Conservation (phyloP, 2,888 invertebrate species). For the Serripes groenlandicus region DNA sequence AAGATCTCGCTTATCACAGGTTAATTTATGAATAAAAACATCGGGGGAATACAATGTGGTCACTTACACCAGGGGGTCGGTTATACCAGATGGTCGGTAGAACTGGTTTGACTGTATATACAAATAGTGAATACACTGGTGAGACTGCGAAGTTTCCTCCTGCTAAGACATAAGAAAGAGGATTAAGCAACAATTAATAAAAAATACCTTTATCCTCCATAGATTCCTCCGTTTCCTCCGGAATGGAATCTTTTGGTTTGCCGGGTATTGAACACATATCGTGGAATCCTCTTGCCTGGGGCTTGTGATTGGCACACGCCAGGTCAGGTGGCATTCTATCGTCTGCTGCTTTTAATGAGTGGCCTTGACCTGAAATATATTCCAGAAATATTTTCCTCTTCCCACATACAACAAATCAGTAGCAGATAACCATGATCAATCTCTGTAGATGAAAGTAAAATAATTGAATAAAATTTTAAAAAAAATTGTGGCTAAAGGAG, state of each 20-base stretch:
- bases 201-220: neutral
- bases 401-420: neutral
- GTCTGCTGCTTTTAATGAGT: constrained; percentile 68
- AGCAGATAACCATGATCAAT: neutral
- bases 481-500: neutral
- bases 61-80: too few species aligned
- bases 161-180: too few species aligned
- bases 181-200: neutral
- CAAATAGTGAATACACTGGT: too few species aligned
- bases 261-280: constrained; percentile 73
- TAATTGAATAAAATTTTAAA: neutral
- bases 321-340: constrained; percentile 75
- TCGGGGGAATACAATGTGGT: too few species aligned
- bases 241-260: constrained; percentile 74
- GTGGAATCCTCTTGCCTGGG: constrained; percentile 71
- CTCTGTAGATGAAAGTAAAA: neutral
- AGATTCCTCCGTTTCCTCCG: constrained; percentile 70
- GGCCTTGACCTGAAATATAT: constrained; percentile 78
- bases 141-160: too few species aligned
- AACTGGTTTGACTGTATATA: too few species aligned
- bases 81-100: too few species aligned
- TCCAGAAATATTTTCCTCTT: too few species aligned
- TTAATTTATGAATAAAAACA: too few species aligned
- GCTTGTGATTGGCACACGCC: constrained; percentile 63
- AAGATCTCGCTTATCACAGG: too few species aligned